Evolutionary conservation across 2,888 invertebrate species (phyloP).

Genomic region (Camptogramma bilineatum): DNA sequence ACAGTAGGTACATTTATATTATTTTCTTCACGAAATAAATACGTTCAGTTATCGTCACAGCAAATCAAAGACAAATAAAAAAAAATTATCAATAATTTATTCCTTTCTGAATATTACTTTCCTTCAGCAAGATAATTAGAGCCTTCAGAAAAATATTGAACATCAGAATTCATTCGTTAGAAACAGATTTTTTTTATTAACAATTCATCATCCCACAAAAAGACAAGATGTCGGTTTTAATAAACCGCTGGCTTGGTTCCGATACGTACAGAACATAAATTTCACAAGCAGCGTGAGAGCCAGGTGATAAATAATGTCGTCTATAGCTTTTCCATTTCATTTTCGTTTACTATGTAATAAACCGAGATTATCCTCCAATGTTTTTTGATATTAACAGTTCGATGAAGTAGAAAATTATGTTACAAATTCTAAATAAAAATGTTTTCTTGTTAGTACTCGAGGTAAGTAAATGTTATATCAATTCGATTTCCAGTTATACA

Average conservation of each 20-base stretch:
- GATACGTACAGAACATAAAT: slow-evolving; percentile 61
- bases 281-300: slow-evolving; percentile 54
- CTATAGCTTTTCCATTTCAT: slow-evolving; percentile 32
- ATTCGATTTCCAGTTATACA: slow-evolving; percentile 14
- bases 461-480: slow-evolving; percentile 11
- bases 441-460: slow-evolving; percentile 12
- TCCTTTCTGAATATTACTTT: slow-evolving; percentile 15
- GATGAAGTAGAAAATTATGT: slow-evolving; percentile 28
- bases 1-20: not conserved
- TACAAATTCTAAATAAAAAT: slow-evolving; percentile 28
- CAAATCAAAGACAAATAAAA: not conserved
- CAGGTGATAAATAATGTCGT: slow-evolving; percentile 54
- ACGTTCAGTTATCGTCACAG: not conserved
- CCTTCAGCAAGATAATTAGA: slow-evolving; percentile 15
- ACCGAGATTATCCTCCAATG: slow-evolving; percentile 25
- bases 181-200: slow-evolving; percentile 5
- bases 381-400: slow-evolving; percentile 30
- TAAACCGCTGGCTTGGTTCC: slow-evolving; percentile 64
- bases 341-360: slow-evolving; percentile 32
- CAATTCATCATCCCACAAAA: slow-evolving; percentile 34
- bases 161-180: slow-evolving; percentile 15
- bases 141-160: slow-evolving; percentile 20
- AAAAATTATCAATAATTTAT: slow-evolving; percentile 13
- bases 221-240: slow-evolving; percentile 59
- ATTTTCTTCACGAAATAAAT: not conserved